phyloP scores from a whole-genome alignment of 2,888 invertebrate genomes.

The Pristionchus japonicus region DNA sequence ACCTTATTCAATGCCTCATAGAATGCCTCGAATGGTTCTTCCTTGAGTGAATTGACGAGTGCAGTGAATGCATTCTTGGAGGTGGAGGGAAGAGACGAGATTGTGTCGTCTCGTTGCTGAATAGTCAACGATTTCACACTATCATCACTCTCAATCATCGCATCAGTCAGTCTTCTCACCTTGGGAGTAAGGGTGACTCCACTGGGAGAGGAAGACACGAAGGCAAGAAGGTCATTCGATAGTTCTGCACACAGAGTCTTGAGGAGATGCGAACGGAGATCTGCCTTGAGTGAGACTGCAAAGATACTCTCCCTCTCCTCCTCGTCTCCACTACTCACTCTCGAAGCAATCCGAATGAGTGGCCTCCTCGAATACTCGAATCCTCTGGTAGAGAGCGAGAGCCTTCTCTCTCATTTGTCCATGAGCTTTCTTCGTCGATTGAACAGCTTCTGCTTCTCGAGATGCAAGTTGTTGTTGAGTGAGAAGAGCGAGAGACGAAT shows the following conservation, averaged over 20 bases:
- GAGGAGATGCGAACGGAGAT: constrained; percentile 59
- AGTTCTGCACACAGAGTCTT: constrained; percentile 58
- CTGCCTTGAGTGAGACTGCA: constrained; percentile 57
- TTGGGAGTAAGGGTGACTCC: constrained; percentile 36
- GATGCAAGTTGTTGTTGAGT: neutral
- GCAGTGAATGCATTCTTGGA: constrained; percentile 33
- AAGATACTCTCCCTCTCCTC: neutral
- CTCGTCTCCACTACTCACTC: neutral
- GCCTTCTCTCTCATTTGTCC: constrained; percentile 38
- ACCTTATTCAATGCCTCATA: constrained; percentile 38
- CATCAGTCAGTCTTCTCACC: no score
- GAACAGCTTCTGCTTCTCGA: constrained; percentile 33
- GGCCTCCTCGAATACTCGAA: constrained; percentile 26
- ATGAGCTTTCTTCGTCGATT: constrained; percentile 47
- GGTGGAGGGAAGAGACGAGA: neutral
- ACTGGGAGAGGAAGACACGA: neutral
- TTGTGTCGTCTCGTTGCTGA: constrained; percentile 45
- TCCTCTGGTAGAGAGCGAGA: constrained; percentile 3
- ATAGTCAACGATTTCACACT: neutral
- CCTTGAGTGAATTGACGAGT: constrained; percentile 39
- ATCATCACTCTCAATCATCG: neutral
- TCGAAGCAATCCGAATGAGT: neutral
- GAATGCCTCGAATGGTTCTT: constrained; percentile 42
- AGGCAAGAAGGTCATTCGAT: constrained; percentile 51
- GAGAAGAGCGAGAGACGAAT: constrained; percentile 9